Base-by-base conservation (phyloP, 64 coral and sea anemone genomes). In the Orbicella faveolata region DNA sequence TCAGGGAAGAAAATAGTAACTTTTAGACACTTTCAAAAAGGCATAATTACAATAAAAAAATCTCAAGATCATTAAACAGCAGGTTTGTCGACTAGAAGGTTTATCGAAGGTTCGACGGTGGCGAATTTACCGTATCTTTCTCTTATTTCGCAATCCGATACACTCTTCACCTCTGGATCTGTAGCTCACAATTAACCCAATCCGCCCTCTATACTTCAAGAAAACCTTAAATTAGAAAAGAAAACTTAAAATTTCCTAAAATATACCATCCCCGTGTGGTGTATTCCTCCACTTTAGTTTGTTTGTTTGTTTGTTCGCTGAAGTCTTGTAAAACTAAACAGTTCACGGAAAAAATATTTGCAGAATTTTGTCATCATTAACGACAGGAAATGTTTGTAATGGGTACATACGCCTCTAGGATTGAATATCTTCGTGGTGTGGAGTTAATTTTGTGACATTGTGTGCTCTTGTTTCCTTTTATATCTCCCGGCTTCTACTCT, bases 381-480 rank as follows among this genome's bases (percentile, higher is more conserved):
- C 82, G 30, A 85, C 82, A 85, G 65, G 82, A 85, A 85, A 52
- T 85, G 65, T 72, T 85, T 85, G 41, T 52, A 33, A 85, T 85
- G 9, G 23, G 63, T 33, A 23, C 41, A 70, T 52, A 52, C 82
- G 41, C 82, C 64, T 85, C 63, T 69, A 37, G 41, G 35, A 52
- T 85, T 66, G 73, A 85, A 85, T 85, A 16, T 85, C 82, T 85
- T 70, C 21, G 7, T 44, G 25, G 82, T 72, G 63, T 26, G 65
- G 65, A 85, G 41, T 72, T 23, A 36, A 72, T 70, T 85, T 85
- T 11, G 23, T 70, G 67, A 26, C 10, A 10, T 70, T 70, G 39
- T 23, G 63, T 39, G 37, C 62, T 67, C 23, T 39, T 66, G 61
- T 83, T 83, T 36, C 34, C 80, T 70, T 70, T 70, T 10, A 70